Conservation (phyloP, 2,797 vertebrate species). For the Adelosebastes latens region DNA sequence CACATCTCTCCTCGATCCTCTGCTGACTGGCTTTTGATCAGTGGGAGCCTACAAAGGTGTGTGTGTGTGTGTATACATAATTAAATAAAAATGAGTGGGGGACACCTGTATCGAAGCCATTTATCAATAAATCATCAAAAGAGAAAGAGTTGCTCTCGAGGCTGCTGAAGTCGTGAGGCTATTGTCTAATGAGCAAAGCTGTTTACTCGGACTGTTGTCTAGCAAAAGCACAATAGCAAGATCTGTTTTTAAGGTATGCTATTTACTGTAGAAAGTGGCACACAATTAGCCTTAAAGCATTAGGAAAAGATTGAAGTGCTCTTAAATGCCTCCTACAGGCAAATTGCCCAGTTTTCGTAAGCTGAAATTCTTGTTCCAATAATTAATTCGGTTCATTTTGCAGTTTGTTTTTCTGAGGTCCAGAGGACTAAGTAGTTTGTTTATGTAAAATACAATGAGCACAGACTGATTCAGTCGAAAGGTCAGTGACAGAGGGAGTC, state of each 20-base stretch:
- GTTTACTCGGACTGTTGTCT: neutral
- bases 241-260: neutral
- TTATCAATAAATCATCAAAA: constrained; percentile 67
- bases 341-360: neutral
- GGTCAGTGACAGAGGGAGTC: neutral
- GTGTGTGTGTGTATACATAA: constrained; percentile 27
- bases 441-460: neutral
- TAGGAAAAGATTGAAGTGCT: neutral
- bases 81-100: constrained; percentile 33
- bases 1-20: constrained; percentile 42
- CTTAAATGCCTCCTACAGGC: neutral
- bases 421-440: neutral
- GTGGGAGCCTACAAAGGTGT: constrained; percentile 20
- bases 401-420: neutral
- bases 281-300: neutral
- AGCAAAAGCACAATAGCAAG: neutral
- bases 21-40: constrained; percentile 57
- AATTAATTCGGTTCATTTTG: neutral
- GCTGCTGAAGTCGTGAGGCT: neutral
- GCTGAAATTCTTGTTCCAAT: neutral
- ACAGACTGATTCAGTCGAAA: constrained; percentile 4
- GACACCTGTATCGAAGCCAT: constrained; percentile 37
- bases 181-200: neutral
- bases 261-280: neutral
- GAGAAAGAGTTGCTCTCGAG: constrained; percentile 23